Conservation (phyloP, 2,113 vertebrate genomes). For the Struthidea cinerea region DNA sequence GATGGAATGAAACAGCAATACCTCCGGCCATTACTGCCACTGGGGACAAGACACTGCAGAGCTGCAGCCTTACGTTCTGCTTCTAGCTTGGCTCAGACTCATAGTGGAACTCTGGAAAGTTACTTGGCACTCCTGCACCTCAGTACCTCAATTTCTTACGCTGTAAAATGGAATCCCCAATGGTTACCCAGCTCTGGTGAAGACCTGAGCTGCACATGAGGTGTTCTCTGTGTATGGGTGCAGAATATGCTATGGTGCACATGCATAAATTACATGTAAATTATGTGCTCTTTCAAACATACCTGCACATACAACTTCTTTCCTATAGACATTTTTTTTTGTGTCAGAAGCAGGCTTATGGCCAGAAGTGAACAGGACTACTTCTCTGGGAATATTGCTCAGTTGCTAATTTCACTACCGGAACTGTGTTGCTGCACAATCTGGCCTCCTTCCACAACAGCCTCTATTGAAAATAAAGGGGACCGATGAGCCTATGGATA, state of each 20-base stretch:
- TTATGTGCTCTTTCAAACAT: not conserved
- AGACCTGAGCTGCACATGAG: not conserved
- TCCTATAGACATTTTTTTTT: not conserved
- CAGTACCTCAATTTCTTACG: rapidly evolving
- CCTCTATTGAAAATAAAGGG: slow-evolving; percentile 69
- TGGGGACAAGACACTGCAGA: not conserved
- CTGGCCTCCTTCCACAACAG: slow-evolving; percentile 73
- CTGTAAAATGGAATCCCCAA: not conserved
- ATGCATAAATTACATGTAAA: not conserved
- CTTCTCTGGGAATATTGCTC: slow-evolving; percentile 74
- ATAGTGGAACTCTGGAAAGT: not conserved
- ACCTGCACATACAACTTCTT: not conserved
- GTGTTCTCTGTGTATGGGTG: not conserved
- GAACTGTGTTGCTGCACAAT: slow-evolving; percentile 66
- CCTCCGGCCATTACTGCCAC: not conserved
- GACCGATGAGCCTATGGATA: slow-evolving; percentile 71
- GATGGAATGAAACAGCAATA: not conserved
- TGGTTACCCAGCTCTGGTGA: not conserved
- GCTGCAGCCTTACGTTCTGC: not conserved
- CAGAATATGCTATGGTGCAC: not conserved
- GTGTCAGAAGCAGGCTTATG: slow-evolving; percentile 48
- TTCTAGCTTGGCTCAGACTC: not conserved
- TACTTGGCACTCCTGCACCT: not conserved
- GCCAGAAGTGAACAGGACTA: slow-evolving; percentile 63
- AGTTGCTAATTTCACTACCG: slow-evolving; percentile 80